Conservation (phyloP, 1,140 invertebrate genomes). For the Tyrophagus putrescentiae region DNA sequence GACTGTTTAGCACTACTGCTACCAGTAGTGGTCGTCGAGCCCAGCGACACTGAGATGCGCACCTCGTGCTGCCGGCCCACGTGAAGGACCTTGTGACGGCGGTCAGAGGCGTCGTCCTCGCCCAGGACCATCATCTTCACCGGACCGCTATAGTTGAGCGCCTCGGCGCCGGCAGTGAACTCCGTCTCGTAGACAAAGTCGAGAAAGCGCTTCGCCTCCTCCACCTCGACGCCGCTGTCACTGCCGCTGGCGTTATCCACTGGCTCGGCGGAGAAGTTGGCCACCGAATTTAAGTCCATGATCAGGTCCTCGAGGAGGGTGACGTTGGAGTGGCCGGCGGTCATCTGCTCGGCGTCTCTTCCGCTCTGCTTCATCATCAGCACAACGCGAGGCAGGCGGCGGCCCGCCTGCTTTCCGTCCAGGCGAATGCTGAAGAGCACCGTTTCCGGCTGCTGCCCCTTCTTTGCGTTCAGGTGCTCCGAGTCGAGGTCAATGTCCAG, state of each 20-base stretch:
- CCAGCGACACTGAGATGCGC: background rate
- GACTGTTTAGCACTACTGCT: too few species aligned
- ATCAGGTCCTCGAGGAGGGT: background rate
- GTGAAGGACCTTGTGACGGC: background rate
- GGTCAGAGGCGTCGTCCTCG: background rate
- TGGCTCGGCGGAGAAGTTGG: background rate
- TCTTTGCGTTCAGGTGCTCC: too few species aligned
- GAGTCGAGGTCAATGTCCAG: background rate
- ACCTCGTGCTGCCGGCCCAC: background rate
- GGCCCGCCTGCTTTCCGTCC: background rate
- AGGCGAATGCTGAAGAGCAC: background rate
- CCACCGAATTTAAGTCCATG: background rate
- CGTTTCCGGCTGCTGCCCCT: background rate
- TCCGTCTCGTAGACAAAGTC: constrained; percentile 4
- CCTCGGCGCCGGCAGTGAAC: too few species aligned
- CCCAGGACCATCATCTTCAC: background rate
- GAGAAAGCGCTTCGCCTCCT: constrained; percentile 1
- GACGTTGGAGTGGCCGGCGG: too few species aligned
- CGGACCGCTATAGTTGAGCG: background rate
- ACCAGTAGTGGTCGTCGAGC: too few species aligned
- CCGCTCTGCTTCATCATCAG: background rate
- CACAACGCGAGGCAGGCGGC: background rate
- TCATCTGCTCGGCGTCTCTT: background rate
- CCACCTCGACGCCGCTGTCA: background rate
- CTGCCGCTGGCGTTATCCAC: too few species aligned